These are phyloP conservation scores for Palaemon carinicauda DNA, from an alignment of 1,140 invertebrate genomes.

Conservation along the genomic window DNA sequence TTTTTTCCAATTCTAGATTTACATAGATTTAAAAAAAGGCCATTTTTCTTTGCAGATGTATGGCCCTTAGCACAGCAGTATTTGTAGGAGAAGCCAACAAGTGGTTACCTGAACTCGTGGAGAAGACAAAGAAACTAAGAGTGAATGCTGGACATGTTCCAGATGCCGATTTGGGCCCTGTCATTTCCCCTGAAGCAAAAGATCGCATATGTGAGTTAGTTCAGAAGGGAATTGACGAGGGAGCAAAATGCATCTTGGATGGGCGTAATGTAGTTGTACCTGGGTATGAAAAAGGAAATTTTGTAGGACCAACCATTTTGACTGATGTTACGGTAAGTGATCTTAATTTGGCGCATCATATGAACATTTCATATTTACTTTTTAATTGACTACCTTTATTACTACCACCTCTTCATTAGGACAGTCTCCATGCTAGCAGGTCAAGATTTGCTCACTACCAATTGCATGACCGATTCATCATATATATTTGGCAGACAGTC, in stretches of 20 bases:
- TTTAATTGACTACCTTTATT: not conserved
- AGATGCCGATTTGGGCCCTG: constrained; percentile 95
- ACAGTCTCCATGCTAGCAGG: no score
- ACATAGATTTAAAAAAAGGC: not conserved
- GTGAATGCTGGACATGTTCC: constrained; percentile 87
- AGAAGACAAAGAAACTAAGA: constrained; percentile 86
- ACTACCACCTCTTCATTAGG: no score
- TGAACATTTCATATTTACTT: no score
- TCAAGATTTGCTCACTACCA: no score
- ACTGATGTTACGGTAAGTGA: constrained; percentile 77
- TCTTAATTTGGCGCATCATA: not conserved
- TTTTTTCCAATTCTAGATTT: not conserved
- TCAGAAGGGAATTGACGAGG: constrained; percentile 87
- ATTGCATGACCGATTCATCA: no score
- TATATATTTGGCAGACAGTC: no score
- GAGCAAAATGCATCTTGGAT: constrained; percentile 88
- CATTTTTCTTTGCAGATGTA: constrained; percentile 72
- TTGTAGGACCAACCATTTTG: constrained; percentile 95
- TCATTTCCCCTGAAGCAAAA: constrained; percentile 93
- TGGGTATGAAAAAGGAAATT: constrained; percentile 96
- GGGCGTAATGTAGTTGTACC: constrained; percentile 84
- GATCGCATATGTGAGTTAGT: constrained; percentile 85
- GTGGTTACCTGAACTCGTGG: constrained; percentile 94
- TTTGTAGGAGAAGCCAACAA: constrained; percentile 94
- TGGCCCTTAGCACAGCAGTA: constrained; percentile 97